A percentile compares a stretch with the other conserved stretches of the same genome.
Evolutionary conservation across 2,113 vertebrate species (phyloP).

Genomic region (Stegostoma tigrinum): DNA sequence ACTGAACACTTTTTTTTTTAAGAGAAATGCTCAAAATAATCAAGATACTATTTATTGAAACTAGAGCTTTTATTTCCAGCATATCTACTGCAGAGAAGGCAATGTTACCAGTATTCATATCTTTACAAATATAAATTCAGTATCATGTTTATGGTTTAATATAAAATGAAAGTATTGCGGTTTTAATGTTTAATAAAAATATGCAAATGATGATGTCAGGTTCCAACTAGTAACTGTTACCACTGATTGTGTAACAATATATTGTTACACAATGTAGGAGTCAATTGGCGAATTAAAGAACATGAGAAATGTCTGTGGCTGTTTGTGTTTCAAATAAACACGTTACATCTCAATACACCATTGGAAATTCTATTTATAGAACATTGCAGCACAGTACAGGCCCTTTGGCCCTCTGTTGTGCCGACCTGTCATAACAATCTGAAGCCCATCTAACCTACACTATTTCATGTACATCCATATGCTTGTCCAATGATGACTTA

Average conservation of each 20-base stretch:
- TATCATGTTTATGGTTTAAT: not conserved
- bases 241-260: not conserved
- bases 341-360: not conserved
- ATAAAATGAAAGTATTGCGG: not conserved
- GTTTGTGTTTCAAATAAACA: not conserved
- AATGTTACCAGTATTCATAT: not conserved
- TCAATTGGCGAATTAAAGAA: not conserved
- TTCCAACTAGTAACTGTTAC: not conserved
- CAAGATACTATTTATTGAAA: not conserved
- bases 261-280: not conserved
- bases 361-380: not conserved
- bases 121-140: not conserved
- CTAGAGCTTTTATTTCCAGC: not conserved
- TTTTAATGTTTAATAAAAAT: not conserved
- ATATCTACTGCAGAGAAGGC: not conserved
- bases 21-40: not conserved
- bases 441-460: no score
- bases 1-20: not conserved
- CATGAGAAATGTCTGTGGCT: not conserved
- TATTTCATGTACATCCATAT: no score
- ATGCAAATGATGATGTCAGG: not conserved
- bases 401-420: no score
- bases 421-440: no score
- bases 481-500: no score
- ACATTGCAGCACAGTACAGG: no score